Percentiles rank a stretch among this genome's conserved stretches.
phyloP scores from a whole-genome alignment of 2,113 vertebrate genomes.

The Percina caprodes region DNA sequence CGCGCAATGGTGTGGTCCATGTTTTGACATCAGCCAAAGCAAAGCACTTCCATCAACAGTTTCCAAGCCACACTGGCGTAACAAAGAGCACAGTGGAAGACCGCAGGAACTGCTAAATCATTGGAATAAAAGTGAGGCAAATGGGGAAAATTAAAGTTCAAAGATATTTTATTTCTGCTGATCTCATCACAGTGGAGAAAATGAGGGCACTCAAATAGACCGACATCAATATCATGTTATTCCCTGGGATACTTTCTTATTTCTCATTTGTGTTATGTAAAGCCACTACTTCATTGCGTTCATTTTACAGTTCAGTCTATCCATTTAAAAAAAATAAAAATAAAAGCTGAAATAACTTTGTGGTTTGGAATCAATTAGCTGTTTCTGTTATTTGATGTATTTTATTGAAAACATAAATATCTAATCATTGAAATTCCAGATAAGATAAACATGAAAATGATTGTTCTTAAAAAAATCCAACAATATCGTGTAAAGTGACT shows the following conservation, averaged over 20 bases:
- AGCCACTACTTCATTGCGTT: neutral
- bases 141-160: slow-evolving; percentile 36
- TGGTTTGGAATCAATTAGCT: neutral
- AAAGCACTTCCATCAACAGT: slow-evolving; percentile 41
- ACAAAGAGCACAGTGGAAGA: slow-evolving; percentile 40
- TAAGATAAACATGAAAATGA: neutral
- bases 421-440: neutral
- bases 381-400: neutral
- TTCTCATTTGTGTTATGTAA: neutral
- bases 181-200: slow-evolving; percentile 27
- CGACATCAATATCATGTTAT: neutral
- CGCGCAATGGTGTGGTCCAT: slow-evolving; percentile 16
- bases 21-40: slow-evolving; percentile 45
- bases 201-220: slow-evolving; percentile 6
- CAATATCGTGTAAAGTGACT: neutral
- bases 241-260: neutral
- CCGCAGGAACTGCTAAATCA: slow-evolving; percentile 1
- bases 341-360: no score
- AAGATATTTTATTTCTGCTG: slow-evolving; percentile 34
- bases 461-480: neutral
- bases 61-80: slow-evolving; percentile 33
- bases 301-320: neutral
- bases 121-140: slow-evolving; percentile 35
- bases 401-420: neutral
- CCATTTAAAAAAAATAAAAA: neutral